Evolutionary conservation across 2,888 invertebrate species (phyloP).

Genomic region (Rhagium mordax): DNA sequence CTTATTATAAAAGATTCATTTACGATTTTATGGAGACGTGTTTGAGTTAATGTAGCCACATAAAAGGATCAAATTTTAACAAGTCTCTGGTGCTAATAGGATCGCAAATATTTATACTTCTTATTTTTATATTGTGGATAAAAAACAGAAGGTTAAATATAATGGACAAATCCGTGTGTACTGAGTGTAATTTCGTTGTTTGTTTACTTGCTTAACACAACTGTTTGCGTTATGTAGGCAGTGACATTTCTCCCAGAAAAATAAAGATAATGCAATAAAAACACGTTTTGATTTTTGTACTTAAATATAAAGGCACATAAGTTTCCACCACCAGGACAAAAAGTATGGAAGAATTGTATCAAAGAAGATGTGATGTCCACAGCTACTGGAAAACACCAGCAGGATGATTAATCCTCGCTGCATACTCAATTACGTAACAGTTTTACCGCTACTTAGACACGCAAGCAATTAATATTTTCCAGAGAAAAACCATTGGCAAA

Average conservation of each 20-base stretch:
- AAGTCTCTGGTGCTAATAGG: slow-evolving; percentile 15
- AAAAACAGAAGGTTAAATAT: slow-evolving; percentile 14
- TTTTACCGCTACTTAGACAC: not conserved
- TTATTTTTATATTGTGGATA: not conserved
- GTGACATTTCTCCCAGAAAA: not conserved
- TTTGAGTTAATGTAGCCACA: not conserved
- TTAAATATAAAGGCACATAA: too few species aligned
- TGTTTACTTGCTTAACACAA: not conserved
- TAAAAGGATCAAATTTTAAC: slow-evolving; percentile 22
- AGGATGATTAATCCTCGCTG: too few species aligned
- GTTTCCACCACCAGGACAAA: too few species aligned
- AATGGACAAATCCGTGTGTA: slow-evolving; percentile 14
- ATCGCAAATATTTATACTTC: slow-evolving; percentile 10
- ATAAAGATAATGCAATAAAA: too few species aligned
- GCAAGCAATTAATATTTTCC: not conserved
- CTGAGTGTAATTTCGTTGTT: not conserved
- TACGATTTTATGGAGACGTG: slow-evolving; percentile 3
- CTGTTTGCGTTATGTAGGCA: not conserved
- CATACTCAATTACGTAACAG: not conserved
- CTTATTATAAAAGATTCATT: slow-evolving; percentile 10
- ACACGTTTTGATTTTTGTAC: too few species aligned
- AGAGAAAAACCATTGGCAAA: not conserved
- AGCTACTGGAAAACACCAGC: too few species aligned
- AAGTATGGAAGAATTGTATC: too few species aligned
- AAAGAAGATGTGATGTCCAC: too few species aligned